Evolutionary conservation across 2,888 invertebrate genomes (phyloP).

Genomic region (Eremobia ochroleuca): DNA sequence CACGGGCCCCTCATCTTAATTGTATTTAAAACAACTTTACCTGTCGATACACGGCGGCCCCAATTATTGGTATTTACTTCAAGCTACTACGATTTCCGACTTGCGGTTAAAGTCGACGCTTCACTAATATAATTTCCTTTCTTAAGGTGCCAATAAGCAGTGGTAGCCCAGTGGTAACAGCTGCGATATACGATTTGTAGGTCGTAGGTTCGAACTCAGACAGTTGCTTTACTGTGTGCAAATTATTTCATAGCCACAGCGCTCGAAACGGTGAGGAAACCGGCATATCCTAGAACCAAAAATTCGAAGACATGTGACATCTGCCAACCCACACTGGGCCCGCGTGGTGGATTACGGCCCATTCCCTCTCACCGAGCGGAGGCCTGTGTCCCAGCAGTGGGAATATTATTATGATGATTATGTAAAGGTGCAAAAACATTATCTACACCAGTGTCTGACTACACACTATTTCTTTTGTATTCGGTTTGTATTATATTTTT

Average conservation of each 20-base stretch:
- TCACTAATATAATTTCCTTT: slow-evolving; percentile 6
- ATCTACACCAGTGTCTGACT: neutral
- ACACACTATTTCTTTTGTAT: neutral
- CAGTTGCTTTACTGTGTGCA: too few species aligned
- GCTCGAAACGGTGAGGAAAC: neutral
- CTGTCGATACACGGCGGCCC: slow-evolving; percentile 1
- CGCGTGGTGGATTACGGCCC: neutral
- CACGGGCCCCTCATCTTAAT: slow-evolving; percentile 33
- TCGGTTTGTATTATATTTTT: neutral
- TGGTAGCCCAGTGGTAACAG: neutral
- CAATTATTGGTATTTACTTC: slow-evolving; percentile 24
- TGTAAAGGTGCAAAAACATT: neutral
- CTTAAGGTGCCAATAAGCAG: neutral
- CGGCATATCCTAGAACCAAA: neutral
- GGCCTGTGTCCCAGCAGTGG: neutral
- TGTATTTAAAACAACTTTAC: slow-evolving; percentile 21
- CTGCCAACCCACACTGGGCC: neutral
- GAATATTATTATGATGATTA: neutral
- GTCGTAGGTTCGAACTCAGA: too few species aligned
- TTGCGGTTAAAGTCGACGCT: slow-evolving; percentile 9
- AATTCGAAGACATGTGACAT: neutral
- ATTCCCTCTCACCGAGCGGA: neutral
- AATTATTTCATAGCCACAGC: neutral
- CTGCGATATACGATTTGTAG: neutral
- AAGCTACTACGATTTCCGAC: neutral